These are phyloP conservation scores for Drosophila sproati DNA, from an alignment of 1,140 invertebrate species.

Conservation along the genomic window DNA sequence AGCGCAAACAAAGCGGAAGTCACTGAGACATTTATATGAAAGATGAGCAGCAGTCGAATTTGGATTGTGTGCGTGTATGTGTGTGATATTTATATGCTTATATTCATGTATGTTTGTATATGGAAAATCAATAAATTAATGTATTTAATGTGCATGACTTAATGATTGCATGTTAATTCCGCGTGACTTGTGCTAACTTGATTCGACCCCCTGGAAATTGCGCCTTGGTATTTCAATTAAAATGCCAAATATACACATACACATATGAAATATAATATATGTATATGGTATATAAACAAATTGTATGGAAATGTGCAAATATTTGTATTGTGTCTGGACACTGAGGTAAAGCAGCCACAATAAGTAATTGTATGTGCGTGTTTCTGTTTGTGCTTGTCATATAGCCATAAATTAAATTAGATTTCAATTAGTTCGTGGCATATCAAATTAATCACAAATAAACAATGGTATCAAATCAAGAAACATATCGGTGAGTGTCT, in stretches of 20 bases:
- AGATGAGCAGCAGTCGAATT: background rate
- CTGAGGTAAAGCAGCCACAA: slow-evolving; percentile 7
- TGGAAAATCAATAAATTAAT: slow-evolving; percentile 79
- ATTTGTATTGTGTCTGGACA: slow-evolving; percentile 37
- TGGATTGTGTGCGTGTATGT: slow-evolving; percentile 17
- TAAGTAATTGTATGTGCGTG: slow-evolving; percentile 13
- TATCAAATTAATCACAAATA: slow-evolving; percentile 45
- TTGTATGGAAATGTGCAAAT: slow-evolving; percentile 23
- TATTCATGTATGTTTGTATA: slow-evolving; percentile 30
- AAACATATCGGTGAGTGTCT: background rate
- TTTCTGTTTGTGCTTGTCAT: slow-evolving; percentile 25
- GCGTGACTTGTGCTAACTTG: slow-evolving; percentile 49
- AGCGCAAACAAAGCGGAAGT: slow-evolving; percentile 39
- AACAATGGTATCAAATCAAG: slow-evolving; percentile 42
- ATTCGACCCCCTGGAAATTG: slow-evolving; percentile 33
- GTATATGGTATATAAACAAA: slow-evolving; percentile 3
- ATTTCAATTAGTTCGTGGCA: slow-evolving; percentile 63
- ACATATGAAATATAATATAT: background rate
- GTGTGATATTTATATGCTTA: slow-evolving; percentile 31
- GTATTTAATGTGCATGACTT: slow-evolving; percentile 70
- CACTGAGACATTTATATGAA: slow-evolving; percentile 24
- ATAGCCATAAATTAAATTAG: slow-evolving; percentile 71
- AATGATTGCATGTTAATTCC: slow-evolving; percentile 74
- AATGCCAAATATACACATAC: slow-evolving; percentile 24
- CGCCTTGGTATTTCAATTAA: slow-evolving; percentile 69